Evolutionary conservation across 2,888 invertebrate genomes (phyloP).

Genomic region (Palloptera scutellata): DNA sequence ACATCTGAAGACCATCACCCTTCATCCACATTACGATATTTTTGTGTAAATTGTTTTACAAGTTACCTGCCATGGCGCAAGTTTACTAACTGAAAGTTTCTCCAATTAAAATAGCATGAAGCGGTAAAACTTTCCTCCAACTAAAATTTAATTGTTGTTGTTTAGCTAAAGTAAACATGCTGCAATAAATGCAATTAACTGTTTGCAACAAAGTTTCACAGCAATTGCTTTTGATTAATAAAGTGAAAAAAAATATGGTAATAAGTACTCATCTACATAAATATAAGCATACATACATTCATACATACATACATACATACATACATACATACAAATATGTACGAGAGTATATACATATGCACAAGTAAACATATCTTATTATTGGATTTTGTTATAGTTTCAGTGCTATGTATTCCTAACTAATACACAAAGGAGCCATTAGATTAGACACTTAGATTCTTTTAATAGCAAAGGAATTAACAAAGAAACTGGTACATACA

Average conservation of each 20-base stretch:
- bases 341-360: no score
- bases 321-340: background rate
- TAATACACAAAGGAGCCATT: no score
- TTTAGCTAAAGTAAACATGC: background rate
- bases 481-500: no score
- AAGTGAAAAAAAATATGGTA: slow-evolving; percentile 20
- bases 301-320: background rate
- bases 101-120: slow-evolving; percentile 10
- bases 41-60: no score
- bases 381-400: no score
- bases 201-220: slow-evolving; percentile 1
- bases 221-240: slow-evolving; percentile 27
- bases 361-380: no score
- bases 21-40: no score
- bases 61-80: background rate
- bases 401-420: no score
- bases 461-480: no score
- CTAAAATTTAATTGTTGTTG: slow-evolving; percentile 7
- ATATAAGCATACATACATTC: background rate
- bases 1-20: no score
- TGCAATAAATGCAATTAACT: slow-evolving; percentile 6
- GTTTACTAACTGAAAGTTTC: background rate
- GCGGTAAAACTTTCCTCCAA: slow-evolving; percentile 2
- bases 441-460: no score
- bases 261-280: background rate